Conservation (phyloP, 2,888 invertebrate species). For the Diaphora mendica region DNA sequence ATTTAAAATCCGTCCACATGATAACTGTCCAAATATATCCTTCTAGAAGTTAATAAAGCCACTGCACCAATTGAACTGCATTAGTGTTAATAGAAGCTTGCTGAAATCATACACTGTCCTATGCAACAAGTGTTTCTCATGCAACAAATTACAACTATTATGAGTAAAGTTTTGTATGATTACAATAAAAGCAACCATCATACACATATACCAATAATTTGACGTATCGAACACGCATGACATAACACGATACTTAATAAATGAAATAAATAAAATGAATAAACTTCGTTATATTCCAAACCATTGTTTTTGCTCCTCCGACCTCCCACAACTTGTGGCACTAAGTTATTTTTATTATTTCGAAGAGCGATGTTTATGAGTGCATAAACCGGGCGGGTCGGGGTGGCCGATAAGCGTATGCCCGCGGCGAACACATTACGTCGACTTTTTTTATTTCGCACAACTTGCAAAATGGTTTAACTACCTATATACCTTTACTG, state of each 20-base stretch:
- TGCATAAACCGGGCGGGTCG: constrained; percentile 55
- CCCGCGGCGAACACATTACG: constrained; percentile 38
- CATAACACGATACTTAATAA: constrained; percentile 30
- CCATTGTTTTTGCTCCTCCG: constrained; percentile 27
- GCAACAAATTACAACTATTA: background rate
- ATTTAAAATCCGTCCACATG: background rate
- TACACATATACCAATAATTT: background rate
- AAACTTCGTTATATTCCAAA: constrained; percentile 29
- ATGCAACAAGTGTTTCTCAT: background rate
- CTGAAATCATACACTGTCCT: background rate
- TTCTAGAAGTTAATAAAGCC: background rate
- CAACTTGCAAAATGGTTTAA: constrained; percentile 47
- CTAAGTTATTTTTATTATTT: constrained; percentile 66
- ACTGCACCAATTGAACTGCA: background rate
- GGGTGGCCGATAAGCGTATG: constrained; percentile 57
- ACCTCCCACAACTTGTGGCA: constrained; percentile 37
- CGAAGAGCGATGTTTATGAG: constrained; percentile 64
- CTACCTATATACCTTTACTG: constrained; percentile 43
- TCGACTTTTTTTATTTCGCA: constrained; percentile 44
- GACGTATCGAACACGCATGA: background rate
- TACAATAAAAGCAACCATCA: background rate
- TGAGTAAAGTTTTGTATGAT: background rate
- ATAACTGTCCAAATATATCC: background rate
- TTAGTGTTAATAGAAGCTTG: background rate
- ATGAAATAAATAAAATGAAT: constrained; percentile 9